Base-by-base conservation (phyloP, 2,888 invertebrate species). In the Ellobium chinense region DNA sequence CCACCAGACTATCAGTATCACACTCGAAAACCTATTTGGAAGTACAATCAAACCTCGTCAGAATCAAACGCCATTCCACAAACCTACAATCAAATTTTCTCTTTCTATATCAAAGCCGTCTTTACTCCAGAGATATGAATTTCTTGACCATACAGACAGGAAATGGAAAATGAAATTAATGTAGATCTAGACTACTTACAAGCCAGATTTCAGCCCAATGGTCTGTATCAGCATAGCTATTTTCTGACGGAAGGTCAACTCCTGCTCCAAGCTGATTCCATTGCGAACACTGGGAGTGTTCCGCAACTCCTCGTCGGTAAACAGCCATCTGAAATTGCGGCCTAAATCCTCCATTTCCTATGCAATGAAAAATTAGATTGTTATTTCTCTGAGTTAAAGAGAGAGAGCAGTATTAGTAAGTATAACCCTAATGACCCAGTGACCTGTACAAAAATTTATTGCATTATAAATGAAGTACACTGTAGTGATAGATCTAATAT, bases 201-300 rank as follows among this genome's bases (percentile, higher is more conserved):
- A 37, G 65, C 74, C 66, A 31, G 74, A 66, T n/a, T 80, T 80
- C 29, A 58, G 27, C 5, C 80, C 80, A 66, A 80, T 80, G 2
- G 73, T 74, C 68, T 80, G 80, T 34, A 80, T 80, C 27, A 80
- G 62, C 80, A 80, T 80, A 14, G 80, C 80, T 31, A 63, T 65
- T 60, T 68, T 80, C 68, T 73, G 73, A 7, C 80, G 66, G 68
- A 74, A 80, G 0, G 68, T 74, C 27, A 74, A 37, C 21, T 80
- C 80, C 31, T 80, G 80, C 31, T 65, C 60, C 2, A 58, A 5
- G 21, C 12, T 58, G 24, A 74, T 27, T 1, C 80, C 80, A 12
- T 24, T 39, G 21, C 36, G 63, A 27, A 65, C 60, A 46, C 66
- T 74, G 9, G 80, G 80, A 18, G 80, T 80, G 21, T 68, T 80